Evolutionary conservation across 92 coral and sea anemone species (phyloP), one percentile per base, ranked within the genome.

Genomic region (Heteractis magnifica): DNA sequence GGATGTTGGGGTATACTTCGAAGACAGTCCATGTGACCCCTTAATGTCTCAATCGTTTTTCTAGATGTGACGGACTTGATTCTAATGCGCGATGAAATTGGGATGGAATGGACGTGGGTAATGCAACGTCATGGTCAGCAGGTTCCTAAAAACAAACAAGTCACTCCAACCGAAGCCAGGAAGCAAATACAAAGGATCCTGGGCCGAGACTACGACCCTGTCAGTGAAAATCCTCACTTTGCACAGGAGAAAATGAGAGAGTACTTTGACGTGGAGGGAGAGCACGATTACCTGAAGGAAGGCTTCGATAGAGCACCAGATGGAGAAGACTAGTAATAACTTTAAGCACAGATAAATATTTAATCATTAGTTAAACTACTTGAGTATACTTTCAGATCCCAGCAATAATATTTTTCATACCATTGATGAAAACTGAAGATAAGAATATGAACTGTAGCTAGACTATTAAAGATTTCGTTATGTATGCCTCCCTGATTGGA

Each of bases 181-280:
- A 60, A 82, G 48, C 84, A 64, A 9, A 59, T 86, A 75, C 92
- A 89, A 68, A 58, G 82, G 58, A 52, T 78, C 26, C 72, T 86
- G 83, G 92, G 92, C 10, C 18, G 86, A 72, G 83, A 76, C 58
- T 89, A 89, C 78, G 87, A 89, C 15, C 75, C 71, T 16, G 59
- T 82, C 23, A 59, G 79, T 58, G 84, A 86, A 79, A 82, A 86
- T 53, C 88, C 90, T 18, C 92, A 86, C 72, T 59, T 72, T 65
- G 89, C 92, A 1, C 92, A 89, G 71, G 92, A 85, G 55, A 79
- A 73, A 50, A 76, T 89, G 73, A 80, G 92, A 21, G 75, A 79
- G 21, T 68, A 6, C 56, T 78, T 84, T 60, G 92, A 86, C 1
- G 44, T 86, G 18, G 26, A 21, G 16, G 85, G 83, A 0, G 51